Conservation (phyloP, 2,888 invertebrate genomes). For the Nipponacmea schrenckii region DNA sequence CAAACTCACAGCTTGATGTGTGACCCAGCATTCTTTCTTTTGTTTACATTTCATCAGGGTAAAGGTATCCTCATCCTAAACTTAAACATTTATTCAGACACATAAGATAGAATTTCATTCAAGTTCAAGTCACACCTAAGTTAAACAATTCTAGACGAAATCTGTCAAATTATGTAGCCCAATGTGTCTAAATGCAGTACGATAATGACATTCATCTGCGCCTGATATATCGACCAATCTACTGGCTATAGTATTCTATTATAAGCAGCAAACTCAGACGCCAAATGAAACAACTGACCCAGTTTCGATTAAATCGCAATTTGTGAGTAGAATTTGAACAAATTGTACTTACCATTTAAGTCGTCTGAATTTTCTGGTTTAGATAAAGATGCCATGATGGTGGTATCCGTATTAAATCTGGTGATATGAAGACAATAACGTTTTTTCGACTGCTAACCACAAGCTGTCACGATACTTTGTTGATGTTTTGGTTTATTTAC, state of each 20-base stretch:
- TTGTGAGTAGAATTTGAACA: slow-evolving; percentile 11
- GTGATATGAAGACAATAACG: no score
- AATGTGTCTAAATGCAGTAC: no score
- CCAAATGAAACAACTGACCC: slow-evolving; percentile 17
- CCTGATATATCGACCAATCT: slow-evolving; percentile 1
- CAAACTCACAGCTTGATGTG: no score
- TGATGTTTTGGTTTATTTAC: slow-evolving; percentile 35
- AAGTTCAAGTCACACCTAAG: no score
- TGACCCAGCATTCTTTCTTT: no score
- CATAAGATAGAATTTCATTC: no score
- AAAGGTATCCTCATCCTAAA: no score
- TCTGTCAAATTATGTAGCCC: no score
- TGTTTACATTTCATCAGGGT: no score
- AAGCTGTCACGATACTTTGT: slow-evolving; percentile 29
- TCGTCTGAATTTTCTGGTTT: slow-evolving; percentile 20
- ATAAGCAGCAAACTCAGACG: slow-evolving; percentile 1
- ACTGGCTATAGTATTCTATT: not conserved
- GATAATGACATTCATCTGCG: not conserved
- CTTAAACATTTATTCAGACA: no score
- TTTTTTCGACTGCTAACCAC: not conserved
- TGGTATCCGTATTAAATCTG: no score
- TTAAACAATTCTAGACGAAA: no score
- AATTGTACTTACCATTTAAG: slow-evolving; percentile 21
- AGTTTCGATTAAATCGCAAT: slow-evolving; percentile 12
- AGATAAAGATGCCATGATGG: slow-evolving; percentile 19